Evolutionary conservation across 2,113 vertebrate species (phyloP), one percentile per base, ranked within the genome.

Genomic region (Lanius ludovicianus): DNA sequence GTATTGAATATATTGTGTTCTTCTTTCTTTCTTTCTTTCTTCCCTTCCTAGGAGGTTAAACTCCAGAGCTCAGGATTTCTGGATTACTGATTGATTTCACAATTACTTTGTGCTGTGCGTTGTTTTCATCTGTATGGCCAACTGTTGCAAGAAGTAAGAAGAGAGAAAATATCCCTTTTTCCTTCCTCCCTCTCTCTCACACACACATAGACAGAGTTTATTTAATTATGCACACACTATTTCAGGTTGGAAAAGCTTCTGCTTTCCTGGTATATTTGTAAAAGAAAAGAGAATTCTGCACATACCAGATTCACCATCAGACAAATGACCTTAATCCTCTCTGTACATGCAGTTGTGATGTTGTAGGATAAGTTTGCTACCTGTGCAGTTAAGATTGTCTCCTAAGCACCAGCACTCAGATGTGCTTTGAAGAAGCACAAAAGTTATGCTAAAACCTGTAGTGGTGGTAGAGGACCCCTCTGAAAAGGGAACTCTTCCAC

Each of bases 61-160:
- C 55, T 70, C 64, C 55, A 70, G 85, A 86, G 79, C 74, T 86
- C 87, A 75, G 71, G 78, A 81, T 63, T 69, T 71, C n/a, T 87
- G 82, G 82, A 83, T 87, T 86, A 75, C 78, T 25, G 55, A 95
- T 86, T 96, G 92, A 93, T 94, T 96, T 95, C 87, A 86, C 82
- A 88, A 87, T 90, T 88, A 86, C 60, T 73, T 79, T 86, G 65
- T 73, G 55, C 79, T 83, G 44, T 42, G 85, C 23, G 11, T 83
- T 93, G 84, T 80, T 94, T 90, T 80, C 71, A 81, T 80, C 71
- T 59, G 10, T 73, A 35, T 74, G 50, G 24, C 46, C 24, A 31
- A 20, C 23, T 37, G 30, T 23, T 63, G 31, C 76, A 85, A 77
- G 79, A 88, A 46, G 47, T 56, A 42, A 64, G 82, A 68, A 71